Base-by-base conservation (phyloP, 2,113 vertebrate genomes). In the Psilopsiagon aymara region DNA sequence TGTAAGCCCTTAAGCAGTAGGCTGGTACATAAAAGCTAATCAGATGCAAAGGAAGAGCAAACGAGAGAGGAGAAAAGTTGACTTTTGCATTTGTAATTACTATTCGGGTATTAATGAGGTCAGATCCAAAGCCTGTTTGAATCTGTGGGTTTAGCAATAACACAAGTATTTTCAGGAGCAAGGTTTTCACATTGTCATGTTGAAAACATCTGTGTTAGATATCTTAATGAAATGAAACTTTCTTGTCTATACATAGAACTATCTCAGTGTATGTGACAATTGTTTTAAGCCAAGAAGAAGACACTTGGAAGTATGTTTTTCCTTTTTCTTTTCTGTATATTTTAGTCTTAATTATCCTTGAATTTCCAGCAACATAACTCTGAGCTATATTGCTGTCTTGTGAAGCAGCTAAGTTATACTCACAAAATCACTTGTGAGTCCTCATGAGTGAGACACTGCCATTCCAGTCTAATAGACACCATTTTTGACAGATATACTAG, bases 71-170 rank as follows among this genome's bases (percentile, higher is more conserved):
- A 92, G 37, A 51, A 71, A 87, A 89, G 24, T 78, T 89, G 70
- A 85, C 67, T 88, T 93, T 60, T 67, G 64, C 59, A 43, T 90
- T 91, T 94, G 66, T 92, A 85, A 80, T 96, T 96, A 92, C 73
- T 88, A 44, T 89, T 92, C 74, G 91, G 62, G 27, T 59, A 84
- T 95, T 96, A 97, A 92, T 76, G 70, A 96, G 86, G 83, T 92
- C 66, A 94, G 64, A 89, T 89, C 69, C 86, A 91, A 92, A 96
- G 67, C 70, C 74, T 4, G 0, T 66, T 87, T 88, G 82, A 88
- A 77, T 95, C 83, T 82, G 0, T 82, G 78, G 66, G 88, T 91
- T 96, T 94, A 94, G 57, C 66, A 86, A 3, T 69, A 87, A 82
- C 69, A 60, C 46, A 64, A 17, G 86, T 94, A 73, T 53, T 87